phyloP scores from a whole-genome alignment of 2,888 invertebrate species.

The Xanthorhoe designata region DNA sequence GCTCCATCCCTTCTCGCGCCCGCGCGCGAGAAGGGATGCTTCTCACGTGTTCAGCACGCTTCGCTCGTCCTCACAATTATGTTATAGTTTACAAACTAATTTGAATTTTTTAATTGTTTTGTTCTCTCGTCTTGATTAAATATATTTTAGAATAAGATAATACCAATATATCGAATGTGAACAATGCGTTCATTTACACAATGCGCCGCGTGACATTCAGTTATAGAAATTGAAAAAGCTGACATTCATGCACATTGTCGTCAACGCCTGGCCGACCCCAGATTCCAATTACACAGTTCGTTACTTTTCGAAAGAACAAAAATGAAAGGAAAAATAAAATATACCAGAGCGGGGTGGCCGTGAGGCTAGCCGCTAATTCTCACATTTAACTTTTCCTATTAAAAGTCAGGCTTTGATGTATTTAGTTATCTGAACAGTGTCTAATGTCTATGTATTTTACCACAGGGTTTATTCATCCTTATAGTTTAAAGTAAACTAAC shows the following conservation, averaged over 20 bases:
- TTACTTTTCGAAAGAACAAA: conserved; percentile 75
- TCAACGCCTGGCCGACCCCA: conserved; percentile 64
- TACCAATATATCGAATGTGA: not conserved
- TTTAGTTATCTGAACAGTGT: conserved; percentile 11
- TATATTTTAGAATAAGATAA: not conserved
- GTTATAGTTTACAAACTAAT: not conserved
- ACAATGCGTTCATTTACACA: not conserved
- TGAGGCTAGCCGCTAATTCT: conserved; percentile 33
- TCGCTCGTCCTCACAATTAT: conserved; percentile 56
- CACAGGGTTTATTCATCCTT: conserved; percentile 24
- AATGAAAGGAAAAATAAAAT: conserved; percentile 66
- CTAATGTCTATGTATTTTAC: conserved; percentile 8
- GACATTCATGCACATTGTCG: conserved; percentile 59
- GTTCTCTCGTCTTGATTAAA: not conserved
- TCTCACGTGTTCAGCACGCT: conserved; percentile 50
- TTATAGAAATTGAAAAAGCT: conserved; percentile 29
- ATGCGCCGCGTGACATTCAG: conserved; percentile 6
- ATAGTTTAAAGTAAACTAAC: conserved; percentile 44
- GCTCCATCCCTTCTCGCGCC: conserved; percentile 62
- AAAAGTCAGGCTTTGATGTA: conserved; percentile 15
- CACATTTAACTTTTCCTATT: conserved; percentile 22
- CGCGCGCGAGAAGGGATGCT: conserved; percentile 52
- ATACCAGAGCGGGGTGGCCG: conserved; percentile 54
- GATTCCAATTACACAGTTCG: conserved; percentile 79
- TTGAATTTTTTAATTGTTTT: conserved; percentile 66